Conservation (phyloP, 2,797 vertebrate species). For the Columba guinea region DNA sequence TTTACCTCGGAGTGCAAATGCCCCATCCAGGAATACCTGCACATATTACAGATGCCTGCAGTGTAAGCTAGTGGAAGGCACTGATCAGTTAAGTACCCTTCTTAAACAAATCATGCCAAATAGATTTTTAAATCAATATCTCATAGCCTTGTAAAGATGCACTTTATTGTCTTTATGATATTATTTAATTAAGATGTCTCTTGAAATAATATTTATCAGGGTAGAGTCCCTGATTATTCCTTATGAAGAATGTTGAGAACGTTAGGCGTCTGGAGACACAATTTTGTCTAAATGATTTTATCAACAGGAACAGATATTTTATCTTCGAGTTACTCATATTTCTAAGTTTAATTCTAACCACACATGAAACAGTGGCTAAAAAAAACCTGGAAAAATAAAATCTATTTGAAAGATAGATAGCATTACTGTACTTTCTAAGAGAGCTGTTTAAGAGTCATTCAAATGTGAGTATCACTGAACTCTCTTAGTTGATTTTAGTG, state of each 20-base stretch:
- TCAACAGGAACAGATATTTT: not conserved
- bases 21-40: not conserved
- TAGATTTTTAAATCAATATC: constrained; percentile 18
- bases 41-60: not conserved
- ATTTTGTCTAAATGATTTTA: constrained; percentile 10
- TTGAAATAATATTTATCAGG: not conserved
- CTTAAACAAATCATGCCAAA: not conserved
- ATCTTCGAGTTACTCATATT: not conserved
- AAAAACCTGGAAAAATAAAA: not conserved
- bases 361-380: not conserved
- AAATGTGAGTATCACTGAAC: not conserved
- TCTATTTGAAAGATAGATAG: not conserved
- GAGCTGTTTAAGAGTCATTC: not conserved
- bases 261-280: not conserved
- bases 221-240: not conserved
- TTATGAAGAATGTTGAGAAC: not conserved
- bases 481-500: not conserved
- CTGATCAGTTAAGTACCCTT: not conserved
- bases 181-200: constrained; percentile 41
- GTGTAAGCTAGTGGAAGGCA: not conserved
- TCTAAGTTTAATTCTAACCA: not conserved
- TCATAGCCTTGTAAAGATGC: not conserved
- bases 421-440: not conserved
- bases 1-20: not conserved
- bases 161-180: not conserved